Conservation (phyloP, 2,113 vertebrate species). For the Elaphurus davidianus region DNA sequence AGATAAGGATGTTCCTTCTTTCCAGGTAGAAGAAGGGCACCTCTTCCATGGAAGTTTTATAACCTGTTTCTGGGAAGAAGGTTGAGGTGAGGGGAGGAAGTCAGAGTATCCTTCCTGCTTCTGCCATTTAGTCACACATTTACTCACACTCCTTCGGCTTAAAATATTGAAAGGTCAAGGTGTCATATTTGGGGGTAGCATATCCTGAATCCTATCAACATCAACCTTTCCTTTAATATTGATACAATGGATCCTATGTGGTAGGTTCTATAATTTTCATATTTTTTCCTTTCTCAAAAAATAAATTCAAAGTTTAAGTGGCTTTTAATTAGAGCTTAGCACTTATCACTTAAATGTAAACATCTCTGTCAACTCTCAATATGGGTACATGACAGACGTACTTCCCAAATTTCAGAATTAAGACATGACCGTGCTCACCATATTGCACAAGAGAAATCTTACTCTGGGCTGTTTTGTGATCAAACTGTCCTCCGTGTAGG, state of each 20-base stretch:
- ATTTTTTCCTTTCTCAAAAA: background rate
- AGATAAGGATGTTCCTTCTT: background rate
- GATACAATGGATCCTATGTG: background rate
- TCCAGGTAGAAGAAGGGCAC: background rate
- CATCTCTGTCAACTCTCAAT: background rate
- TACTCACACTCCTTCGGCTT: background rate
- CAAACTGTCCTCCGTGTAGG: background rate
- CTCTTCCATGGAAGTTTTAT: background rate
- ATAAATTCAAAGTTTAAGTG: background rate
- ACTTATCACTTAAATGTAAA: background rate
- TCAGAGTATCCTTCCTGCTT: background rate
- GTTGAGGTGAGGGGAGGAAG: background rate
- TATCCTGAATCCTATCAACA: background rate
- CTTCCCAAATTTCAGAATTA: background rate
- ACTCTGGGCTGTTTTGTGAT: background rate
- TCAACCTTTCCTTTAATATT: background rate
- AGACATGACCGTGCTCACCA: background rate
- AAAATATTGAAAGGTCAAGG: background rate
- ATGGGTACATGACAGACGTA: background rate
- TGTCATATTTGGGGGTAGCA: background rate
- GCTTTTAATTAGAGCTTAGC: background rate
- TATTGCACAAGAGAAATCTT: background rate
- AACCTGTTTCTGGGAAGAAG: background rate
- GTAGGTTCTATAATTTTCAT: background rate
- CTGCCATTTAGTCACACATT: background rate